phyloP scores from a whole-genome alignment of 2,113 vertebrate species.

The Triplophysa tibetana region DNA sequence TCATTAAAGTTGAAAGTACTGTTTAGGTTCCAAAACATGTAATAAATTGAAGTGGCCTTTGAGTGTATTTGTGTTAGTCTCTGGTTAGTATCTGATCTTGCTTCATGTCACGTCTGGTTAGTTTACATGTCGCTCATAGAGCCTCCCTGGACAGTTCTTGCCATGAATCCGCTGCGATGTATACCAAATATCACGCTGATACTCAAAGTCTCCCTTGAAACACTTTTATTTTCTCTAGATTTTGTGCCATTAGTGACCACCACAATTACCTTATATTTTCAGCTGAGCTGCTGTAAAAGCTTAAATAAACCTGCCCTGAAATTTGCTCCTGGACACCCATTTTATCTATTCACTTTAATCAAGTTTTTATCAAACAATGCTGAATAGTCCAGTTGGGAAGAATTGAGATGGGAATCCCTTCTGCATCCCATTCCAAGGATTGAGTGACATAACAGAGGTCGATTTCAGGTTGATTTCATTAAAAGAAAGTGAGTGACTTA shows the following conservation, averaged over 20 bases:
- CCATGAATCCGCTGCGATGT: no score
- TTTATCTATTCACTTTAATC: constrained; percentile 4
- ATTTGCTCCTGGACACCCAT: neutral
- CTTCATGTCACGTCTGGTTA: no score
- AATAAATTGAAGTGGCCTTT: no score
- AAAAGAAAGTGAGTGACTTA: neutral
- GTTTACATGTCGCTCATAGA: no score
- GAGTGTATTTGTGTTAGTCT: no score
- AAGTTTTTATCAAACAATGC: constrained; percentile 26
- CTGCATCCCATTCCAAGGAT: constrained; percentile 4
- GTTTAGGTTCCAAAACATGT: no score
- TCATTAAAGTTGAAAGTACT: no score
- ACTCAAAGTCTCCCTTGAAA: no score
- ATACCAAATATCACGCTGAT: no score
- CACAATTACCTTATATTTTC: neutral
- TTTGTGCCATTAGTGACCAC: neutral
- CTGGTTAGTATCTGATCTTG: no score
- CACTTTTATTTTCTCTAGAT: neutral
- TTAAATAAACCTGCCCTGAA: neutral
- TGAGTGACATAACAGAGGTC: constrained; percentile 6
- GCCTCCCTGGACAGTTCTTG: no score
- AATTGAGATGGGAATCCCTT: constrained; percentile 31
- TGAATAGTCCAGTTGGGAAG: constrained; percentile 19
- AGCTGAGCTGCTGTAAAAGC: neutral
- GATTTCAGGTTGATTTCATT: neutral